These are phyloP conservation scores for Chanos chanos DNA, from an alignment of 2,797 vertebrate genomes.

Conservation along the genomic window DNA sequence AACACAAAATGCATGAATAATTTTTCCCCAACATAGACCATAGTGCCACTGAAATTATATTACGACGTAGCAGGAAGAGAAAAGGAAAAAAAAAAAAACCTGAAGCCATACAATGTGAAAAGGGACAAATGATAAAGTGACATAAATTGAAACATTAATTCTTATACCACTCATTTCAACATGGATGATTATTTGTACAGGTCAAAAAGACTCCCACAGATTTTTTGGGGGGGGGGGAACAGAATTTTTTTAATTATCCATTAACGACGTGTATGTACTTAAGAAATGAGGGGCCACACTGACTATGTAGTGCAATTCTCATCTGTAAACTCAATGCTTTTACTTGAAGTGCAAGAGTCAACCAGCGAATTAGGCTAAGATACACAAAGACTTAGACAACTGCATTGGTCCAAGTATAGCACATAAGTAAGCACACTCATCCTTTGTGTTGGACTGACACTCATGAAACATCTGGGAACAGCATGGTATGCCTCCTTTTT, in stretches of 20 bases:
- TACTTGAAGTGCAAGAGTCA: conserved; percentile 19
- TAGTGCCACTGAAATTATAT: conserved; percentile 28
- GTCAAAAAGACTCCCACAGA: background rate
- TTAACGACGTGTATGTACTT: background rate
- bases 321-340: conserved; percentile 22
- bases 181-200: too few species aligned
- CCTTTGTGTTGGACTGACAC: too few species aligned
- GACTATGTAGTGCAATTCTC: conserved; percentile 38
- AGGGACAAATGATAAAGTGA: background rate
- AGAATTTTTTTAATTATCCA: background rate
- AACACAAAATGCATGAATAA: background rate
- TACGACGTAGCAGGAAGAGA: background rate
- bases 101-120: background rate
- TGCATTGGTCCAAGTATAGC: conserved; percentile 1
- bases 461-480: background rate
- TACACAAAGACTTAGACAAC: background rate
- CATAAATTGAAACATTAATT: too few species aligned
- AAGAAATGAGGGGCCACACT: background rate
- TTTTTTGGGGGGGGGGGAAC: background rate
- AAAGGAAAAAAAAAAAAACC: background rate
- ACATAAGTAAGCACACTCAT: too few species aligned
- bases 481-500: conserved; percentile 8
- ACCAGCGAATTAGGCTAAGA: background rate
- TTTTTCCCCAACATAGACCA: background rate
- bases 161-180: too few species aligned